Percentiles rank a stretch among this genome's conserved stretches.
Evolutionary conservation across 2,797 vertebrate genomes (phyloP).

Genomic region (Gallinago nigripennis): DNA sequence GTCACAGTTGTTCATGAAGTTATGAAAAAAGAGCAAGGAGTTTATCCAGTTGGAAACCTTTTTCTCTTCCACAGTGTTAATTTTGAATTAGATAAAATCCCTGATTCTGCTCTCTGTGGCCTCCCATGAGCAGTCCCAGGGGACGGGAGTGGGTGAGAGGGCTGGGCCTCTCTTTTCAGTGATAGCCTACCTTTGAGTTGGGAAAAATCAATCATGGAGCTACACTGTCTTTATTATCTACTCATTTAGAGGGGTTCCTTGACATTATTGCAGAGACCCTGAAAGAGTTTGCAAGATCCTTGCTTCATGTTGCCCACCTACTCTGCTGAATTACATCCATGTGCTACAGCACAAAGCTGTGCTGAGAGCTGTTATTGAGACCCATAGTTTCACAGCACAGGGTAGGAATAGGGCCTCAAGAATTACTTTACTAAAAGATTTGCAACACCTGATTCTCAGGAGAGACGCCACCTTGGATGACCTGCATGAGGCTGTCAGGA

Average conservation of each 20-base stretch:
- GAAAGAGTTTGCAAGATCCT: neutral
- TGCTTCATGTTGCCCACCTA: neutral
- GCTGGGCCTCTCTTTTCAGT: neutral
- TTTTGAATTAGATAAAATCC: neutral
- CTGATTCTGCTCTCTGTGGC: neutral
- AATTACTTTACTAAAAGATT: neutral
- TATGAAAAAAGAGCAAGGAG: neutral
- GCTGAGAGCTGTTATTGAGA: neutral
- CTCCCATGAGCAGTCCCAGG: neutral
- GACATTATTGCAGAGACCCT: neutral
- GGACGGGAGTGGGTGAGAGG: neutral
- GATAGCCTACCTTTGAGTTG: neutral
- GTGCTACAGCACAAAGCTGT: neutral
- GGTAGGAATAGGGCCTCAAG: neutral
- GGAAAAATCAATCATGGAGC: neutral
- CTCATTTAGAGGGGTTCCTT: neutral
- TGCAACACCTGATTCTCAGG: neutral
- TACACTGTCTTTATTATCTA: neutral
- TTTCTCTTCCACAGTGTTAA: neutral
- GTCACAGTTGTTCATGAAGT: neutral
- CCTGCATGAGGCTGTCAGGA: neutral
- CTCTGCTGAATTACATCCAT: neutral
- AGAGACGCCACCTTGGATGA: neutral
- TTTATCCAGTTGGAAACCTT: neutral
- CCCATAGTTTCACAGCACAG: neutral